A percentile compares a stretch with the other conserved stretches of the same genome.
Conservation (phyloP, 2,797 vertebrate species). For the Chiroxiphia lanceolata region DNA sequence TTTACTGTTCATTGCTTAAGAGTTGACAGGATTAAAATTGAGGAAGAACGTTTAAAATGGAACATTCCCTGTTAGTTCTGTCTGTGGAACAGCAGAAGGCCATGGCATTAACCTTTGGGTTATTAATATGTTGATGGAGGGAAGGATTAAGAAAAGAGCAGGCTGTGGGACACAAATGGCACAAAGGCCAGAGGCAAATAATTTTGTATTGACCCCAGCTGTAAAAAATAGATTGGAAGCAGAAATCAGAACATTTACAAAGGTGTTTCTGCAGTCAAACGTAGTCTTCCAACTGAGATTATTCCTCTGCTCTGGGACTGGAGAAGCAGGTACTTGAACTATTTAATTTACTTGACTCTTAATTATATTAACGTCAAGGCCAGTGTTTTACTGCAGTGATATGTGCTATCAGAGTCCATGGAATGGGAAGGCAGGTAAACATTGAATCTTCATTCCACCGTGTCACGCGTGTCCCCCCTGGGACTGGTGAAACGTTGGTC, state of each 20-base stretch:
- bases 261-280: neutral
- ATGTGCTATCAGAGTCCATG: neutral
- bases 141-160: conserved; percentile 57
- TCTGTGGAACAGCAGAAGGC: neutral
- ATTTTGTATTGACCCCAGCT: neutral
- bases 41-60: neutral
- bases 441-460: neutral
- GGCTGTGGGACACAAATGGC: neutral
- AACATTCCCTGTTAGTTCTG: neutral
- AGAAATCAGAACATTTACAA: neutral
- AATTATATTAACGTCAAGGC: neutral
- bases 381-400: neutral
- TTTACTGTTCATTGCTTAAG: neutral
- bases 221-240: neutral
- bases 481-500: neutral
- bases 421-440: neutral
- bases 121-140: conserved; percentile 40
- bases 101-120: conserved; percentile 16
- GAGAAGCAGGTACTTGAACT: neutral
- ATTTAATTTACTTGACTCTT: no score
- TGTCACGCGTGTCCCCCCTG: rapidly evolving
- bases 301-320: neutral
- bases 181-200: conserved; percentile 17
- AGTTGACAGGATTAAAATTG: neutral
- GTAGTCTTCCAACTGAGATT: neutral